Evolutionary conservation across 2,888 invertebrate genomes (phyloP), one percentile per base, ranked within the genome.

Genomic region (Lumbricus terrestris): DNA sequence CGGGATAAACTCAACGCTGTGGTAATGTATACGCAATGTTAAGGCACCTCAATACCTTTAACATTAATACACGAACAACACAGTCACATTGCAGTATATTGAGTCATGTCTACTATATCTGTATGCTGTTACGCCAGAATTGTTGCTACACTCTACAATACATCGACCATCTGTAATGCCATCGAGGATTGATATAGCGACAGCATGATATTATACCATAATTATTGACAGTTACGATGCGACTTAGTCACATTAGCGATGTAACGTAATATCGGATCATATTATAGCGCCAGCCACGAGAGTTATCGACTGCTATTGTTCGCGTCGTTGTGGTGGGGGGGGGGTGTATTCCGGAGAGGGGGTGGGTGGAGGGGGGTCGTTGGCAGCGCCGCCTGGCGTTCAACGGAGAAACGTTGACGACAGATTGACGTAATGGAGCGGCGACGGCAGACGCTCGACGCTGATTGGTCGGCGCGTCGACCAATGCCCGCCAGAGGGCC

Each of bases 401-500:
- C 85, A 35, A 85, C 85, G 85, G 23, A 37, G 23, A 35, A n/a
- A 1, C 16, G 83, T 35, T 34, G 34, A 33, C 33, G 83, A 83
- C 83, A 83, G 37, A 85, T 85, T 85, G 85, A 85, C 85, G 85
- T 85, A 34, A 85, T 37, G 35, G 85, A 37, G 37, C 23, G 35
- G 35, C 85, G 35, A 85, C 85, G 20, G 18, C 35, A 37, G 85
- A 85, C 20, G 35, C 20, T 13, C 34, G 34, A 85, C 18, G 85
- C 85, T 37, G 85, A 85, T 85, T 85, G 85, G 85, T 35, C 16
- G 85, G 18, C 34, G 35, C 35, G 35, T 35, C 85, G 85, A 85
- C 85, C 85, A 85, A 85, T 85, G 85, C 29, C 20, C 85, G 85
- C 85, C 23, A 37, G 85, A 85, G 85, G 85, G 85, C 85, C 23